A percentile compares a stretch with the other conserved stretches of the same genome.
phyloP scores from a whole-genome alignment of 2,113 vertebrate genomes.

The Procavia capensis region DNA sequence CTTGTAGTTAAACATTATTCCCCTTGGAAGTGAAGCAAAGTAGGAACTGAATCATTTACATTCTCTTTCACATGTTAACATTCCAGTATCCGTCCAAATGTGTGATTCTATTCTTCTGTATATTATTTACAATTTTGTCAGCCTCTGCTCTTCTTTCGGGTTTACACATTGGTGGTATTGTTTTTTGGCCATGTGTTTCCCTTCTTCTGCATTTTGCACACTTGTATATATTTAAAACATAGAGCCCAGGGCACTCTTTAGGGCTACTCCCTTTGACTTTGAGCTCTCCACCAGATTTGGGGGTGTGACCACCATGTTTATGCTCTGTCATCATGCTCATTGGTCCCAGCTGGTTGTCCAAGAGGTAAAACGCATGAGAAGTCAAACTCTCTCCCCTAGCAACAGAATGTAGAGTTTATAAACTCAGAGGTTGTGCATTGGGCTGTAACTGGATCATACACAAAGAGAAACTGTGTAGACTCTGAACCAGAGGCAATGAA shows the following conservation, averaged over 20 bases:
- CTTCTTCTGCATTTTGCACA: background rate
- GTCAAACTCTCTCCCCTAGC: background rate
- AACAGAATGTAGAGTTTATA: background rate
- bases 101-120: background rate
- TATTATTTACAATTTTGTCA: background rate
- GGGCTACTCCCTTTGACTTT: background rate
- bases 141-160: background rate
- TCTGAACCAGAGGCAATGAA: background rate
- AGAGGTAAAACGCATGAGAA: background rate
- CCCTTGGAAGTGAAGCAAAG: slow-evolving; percentile 12
- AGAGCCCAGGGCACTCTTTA: background rate
- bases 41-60: slow-evolving; percentile 13
- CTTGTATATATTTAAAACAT: background rate
- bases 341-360: background rate
- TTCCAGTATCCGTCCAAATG: background rate
- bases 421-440: background rate
- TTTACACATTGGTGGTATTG: background rate
- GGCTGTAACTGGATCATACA: background rate
- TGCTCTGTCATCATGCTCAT: background rate
- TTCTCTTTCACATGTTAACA: background rate
- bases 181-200: background rate
- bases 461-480: background rate
- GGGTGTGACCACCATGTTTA: background rate
- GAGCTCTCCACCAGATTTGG: background rate
- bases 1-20: background rate